Conservation (phyloP, 2,113 vertebrate genomes). For the Columbina picui region DNA sequence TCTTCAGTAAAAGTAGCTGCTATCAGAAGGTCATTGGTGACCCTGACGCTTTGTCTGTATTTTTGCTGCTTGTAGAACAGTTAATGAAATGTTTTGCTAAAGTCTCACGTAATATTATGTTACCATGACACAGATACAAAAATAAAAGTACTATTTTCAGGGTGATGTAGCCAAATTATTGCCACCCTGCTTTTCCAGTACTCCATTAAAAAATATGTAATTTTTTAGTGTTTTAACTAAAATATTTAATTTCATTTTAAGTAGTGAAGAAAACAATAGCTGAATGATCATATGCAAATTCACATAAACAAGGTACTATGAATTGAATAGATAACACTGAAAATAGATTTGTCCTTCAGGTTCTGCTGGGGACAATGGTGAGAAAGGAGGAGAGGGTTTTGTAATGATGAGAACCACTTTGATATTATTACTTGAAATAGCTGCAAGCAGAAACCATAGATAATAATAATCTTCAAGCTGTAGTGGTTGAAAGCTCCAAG, state of each 20-base stretch:
- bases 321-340: neutral
- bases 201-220: neutral
- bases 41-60: neutral
- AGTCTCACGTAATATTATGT: neutral
- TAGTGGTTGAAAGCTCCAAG: conserved; percentile 35
- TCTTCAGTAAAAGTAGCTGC: neutral
- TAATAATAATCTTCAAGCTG: conserved; percentile 35
- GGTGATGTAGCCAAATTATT: neutral
- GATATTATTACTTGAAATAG: conserved; percentile 36
- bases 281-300: neutral
- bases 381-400: conserved; percentile 9
- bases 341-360: conserved; percentile 32
- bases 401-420: conserved; percentile 21
- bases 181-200: neutral
- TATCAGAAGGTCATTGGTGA: neutral
- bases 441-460: conserved; percentile 30
- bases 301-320: neutral
- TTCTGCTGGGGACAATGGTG: neutral
- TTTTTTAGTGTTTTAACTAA: neutral
- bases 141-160: conserved; percentile 6
- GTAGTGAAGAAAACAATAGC: neutral
- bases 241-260: neutral
- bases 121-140: neutral
- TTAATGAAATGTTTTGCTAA: neutral
- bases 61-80: neutral